Evolutionary conservation across 2,113 vertebrate genomes (phyloP), one percentile per base, ranked within the genome.

Genomic region (Notiomystis cincta): DNA sequence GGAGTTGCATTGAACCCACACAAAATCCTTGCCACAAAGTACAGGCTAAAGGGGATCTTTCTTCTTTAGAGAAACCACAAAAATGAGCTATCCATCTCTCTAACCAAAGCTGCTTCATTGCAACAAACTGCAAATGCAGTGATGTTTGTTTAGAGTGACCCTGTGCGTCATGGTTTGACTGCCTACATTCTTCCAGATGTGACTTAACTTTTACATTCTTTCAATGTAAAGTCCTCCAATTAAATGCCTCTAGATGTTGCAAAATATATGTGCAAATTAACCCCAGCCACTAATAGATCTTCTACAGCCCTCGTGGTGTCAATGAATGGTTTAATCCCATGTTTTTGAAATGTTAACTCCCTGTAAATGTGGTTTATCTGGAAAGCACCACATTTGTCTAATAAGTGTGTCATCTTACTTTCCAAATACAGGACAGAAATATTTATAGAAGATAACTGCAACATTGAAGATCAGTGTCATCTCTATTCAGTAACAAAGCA

Each of bases 211-310:
- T 69, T 73, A 17, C 30, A 80, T 85, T 80, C 48, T 65, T 93
- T 87, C 40, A 44, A 85, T 40, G 50, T 67, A 79, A 92, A 92
- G 30, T 61, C 35, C 33, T 86, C 77, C 56, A 77, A 70, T 2
- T 37, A 79, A 93, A 82, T 58, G 58, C 28, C 71, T 94, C 58
- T 90, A 40, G 24, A 86, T 86, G 58, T 77, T 92, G 62, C 75
- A 94, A 89, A 93, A 95, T 89, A 62, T 35, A 87, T 54, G 58
- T 69, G 38, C 20, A 82, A 90, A 97, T 93, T 88, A 93, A 93
- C 82, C 71, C 54, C 30, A 53, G 23, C 28, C 67, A 69, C 35
- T 88, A 93, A 83, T 33, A 79, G 62, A 77, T 54, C 66, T 61
- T 80, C 65, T 64, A 10, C 45, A 87, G 61, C 16, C 24, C 15